Percentiles rank a stretch among this genome's conserved stretches.
Evolutionary conservation across 2,113 vertebrate genomes (phyloP).

Genomic region (Calidris pygmaea): DNA sequence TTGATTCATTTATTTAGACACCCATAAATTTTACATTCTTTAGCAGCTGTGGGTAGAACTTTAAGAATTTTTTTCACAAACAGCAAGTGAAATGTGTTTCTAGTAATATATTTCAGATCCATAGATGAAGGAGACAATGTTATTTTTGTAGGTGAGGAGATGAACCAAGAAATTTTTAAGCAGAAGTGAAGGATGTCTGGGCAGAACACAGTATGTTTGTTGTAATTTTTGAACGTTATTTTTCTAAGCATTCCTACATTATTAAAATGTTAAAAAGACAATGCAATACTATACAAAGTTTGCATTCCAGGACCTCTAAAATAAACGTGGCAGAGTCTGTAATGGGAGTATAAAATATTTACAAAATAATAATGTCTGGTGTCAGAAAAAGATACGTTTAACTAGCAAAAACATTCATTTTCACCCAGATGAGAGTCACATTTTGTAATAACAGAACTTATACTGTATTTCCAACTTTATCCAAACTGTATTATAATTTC

Average conservation of each 20-base stretch:
- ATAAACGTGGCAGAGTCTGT: background rate
- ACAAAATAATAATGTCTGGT: background rate
- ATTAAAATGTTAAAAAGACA: background rate
- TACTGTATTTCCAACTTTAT: background rate
- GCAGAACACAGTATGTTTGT: background rate
- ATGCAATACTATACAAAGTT: background rate
- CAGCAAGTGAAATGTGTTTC: slow-evolving; percentile 1
- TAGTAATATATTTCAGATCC: slow-evolving; percentile 22
- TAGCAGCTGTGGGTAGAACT: background rate
- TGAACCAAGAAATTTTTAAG: slow-evolving; percentile 12
- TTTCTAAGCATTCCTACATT: slow-evolving; percentile 1
- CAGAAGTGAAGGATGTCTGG: background rate
- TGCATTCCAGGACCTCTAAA: background rate
- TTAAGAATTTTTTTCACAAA: background rate
- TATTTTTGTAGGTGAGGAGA: slow-evolving; percentile 24
- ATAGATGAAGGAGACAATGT: background rate
- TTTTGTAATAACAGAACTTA: background rate
- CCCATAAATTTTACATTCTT: background rate
- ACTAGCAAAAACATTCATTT: background rate
- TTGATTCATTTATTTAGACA: slow-evolving; percentile 3
- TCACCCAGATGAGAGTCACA: background rate
- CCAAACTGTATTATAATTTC: background rate
- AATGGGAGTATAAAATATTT: background rate
- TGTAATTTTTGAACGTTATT: background rate
- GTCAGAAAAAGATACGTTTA: background rate